Evolutionary conservation across 2,797 vertebrate species (phyloP), one percentile per base, ranked within the genome.

Genomic region (Gastrophryne carolinensis): DNA sequence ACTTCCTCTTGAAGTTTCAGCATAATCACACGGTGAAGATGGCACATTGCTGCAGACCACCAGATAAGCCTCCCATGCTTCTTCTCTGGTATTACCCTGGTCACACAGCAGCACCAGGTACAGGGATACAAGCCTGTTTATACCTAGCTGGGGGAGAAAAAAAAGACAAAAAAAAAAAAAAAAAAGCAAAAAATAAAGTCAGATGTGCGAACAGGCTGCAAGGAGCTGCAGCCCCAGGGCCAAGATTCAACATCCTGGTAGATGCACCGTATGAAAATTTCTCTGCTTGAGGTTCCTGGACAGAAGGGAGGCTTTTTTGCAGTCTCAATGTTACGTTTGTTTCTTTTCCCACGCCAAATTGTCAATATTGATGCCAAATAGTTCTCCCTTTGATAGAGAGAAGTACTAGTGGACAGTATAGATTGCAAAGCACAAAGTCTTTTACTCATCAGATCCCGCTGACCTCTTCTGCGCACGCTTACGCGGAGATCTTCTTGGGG

Each of bases 391-490:
- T 82, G 85, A 84, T 30, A 80, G 77, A 58, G 66, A 73, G 63
- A 34, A 60, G 71, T 53, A 26, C 79, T 81, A 69, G 78, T 84
- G 86, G 85, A 86, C 84, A 82, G 84, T 85, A 86, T 86, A 35
- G 47, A 62, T 53, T 44, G 68, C 87, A 87, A 85, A 70, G 23
- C 49, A 49, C 23, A 81, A 82, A 80, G 78, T 81, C 83, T 78
- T 87, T 94, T 93, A 98, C 93, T 99, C 96, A 84, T 98, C 96
- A 8, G 96, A 98, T 86, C 96, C 97, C 64, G 90, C 97, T 1
- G 96, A 92, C 87, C 96, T 93, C 82, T 98, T 99, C 93, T 98
- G 96, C 72, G 89, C 94, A 87, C 96, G 91, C 84, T 98, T 99
- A 85, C 95, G 94, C 58, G 97, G 96, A 85, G 96, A 93, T 86